phyloP scores from a whole-genome alignment of 2,888 invertebrate species.

The Alentia gelatinosa region DNA sequence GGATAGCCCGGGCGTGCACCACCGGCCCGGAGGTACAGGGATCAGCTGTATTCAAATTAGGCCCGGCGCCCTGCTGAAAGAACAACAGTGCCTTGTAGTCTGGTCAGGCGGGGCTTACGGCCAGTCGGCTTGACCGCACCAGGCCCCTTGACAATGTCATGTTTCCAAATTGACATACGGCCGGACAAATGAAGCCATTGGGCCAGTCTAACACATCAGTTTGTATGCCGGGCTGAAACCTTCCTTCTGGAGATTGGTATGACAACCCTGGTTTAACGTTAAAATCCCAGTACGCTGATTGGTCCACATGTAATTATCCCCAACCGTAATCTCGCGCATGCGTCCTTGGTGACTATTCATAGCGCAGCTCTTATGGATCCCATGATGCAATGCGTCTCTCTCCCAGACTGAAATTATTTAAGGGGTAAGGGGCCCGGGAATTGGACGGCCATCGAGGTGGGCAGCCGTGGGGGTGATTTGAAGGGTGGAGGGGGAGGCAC shows the following conservation, averaged over 20 bases:
- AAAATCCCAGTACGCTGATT: constrained; percentile 9
- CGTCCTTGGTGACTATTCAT: not conserved
- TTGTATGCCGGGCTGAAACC: not conserved
- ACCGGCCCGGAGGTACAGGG: no score
- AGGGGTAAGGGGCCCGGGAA: not conserved
- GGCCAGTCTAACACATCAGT: not conserved
- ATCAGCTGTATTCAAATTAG: constrained; percentile 19
- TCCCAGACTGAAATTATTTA: not conserved
- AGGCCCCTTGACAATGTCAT: constrained; percentile 1
- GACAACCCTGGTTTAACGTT: constrained; percentile 15
- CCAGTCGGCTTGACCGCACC: not conserved
- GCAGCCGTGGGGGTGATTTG: not conserved
- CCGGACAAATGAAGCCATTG: constrained; percentile 12
- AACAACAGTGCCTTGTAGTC: constrained; percentile 41
- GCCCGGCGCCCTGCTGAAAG: not conserved
- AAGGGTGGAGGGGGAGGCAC: not conserved
- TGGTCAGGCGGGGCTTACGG: constrained; percentile 8
- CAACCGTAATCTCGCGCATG: not conserved
- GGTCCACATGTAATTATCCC: not conserved
- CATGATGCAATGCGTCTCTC: not conserved
- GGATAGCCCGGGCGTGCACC: no score
- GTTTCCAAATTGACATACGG: constrained; percentile 38
- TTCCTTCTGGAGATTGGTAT: not conserved
- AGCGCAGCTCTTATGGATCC: not conserved
- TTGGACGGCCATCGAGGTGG: not conserved